These are phyloP conservation scores for Drosophila kikkawai DNA, from an alignment of 1,140 invertebrate genomes.

Conservation along the genomic window DNA sequence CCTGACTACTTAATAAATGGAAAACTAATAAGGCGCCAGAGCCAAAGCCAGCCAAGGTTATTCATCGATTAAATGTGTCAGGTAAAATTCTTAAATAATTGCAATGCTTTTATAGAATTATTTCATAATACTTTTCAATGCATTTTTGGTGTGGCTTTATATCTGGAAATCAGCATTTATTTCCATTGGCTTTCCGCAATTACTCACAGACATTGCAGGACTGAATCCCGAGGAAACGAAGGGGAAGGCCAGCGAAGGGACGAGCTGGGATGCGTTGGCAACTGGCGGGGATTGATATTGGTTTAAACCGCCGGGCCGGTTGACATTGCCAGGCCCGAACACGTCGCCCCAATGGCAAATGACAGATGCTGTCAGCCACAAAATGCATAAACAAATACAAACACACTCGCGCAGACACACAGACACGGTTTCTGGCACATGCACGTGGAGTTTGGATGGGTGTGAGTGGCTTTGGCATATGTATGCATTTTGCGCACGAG, in stretches of 20 bases:
- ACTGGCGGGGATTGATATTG: slow-evolving; percentile 59
- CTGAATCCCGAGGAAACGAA: background rate
- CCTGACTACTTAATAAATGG: too few species aligned
- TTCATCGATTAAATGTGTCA: background rate
- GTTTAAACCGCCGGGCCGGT: slow-evolving; percentile 62
- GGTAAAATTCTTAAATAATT: background rate
- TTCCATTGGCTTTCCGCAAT: slow-evolving; percentile 34
- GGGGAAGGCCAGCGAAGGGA: background rate
- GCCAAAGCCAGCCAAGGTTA: background rate
- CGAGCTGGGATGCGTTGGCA: slow-evolving; percentile 7
- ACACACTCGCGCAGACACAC: slow-evolving; percentile 10
- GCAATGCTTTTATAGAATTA: background rate
- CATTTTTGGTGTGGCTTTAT: background rate
- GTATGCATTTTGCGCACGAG: slow-evolving; percentile 75
- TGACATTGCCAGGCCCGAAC: slow-evolving; percentile 55
- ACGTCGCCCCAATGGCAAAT: slow-evolving; percentile 66
- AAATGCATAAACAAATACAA: slow-evolving; percentile 69
- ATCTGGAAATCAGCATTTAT: slow-evolving; percentile 19
- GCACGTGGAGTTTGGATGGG: too few species aligned
- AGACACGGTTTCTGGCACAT: background rate
- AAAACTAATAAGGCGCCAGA: too few species aligned
- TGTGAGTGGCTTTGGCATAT: slow-evolving; percentile 67
- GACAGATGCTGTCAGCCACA: slow-evolving; percentile 82
- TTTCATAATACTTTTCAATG: slow-evolving; percentile 5
- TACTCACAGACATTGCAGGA: slow-evolving; percentile 30